Conservation (phyloP, 2,797 vertebrate genomes). For the Diplodus puntazzo region DNA sequence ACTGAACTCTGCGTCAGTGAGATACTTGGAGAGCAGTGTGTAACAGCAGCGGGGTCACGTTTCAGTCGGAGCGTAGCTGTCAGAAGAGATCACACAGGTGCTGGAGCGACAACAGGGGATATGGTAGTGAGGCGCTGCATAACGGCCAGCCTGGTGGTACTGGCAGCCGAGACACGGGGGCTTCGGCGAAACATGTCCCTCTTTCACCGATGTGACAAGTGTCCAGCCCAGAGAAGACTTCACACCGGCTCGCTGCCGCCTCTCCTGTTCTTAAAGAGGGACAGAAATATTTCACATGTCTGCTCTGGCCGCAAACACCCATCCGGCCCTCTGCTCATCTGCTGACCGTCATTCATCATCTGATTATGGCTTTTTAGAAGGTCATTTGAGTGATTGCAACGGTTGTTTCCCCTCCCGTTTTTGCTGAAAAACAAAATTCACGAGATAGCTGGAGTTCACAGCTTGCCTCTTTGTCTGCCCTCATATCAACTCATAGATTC, state of each 20-base stretch:
- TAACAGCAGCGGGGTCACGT: background rate
- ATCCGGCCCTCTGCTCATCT: constrained; percentile 2
- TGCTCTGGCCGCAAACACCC: constrained; percentile 59
- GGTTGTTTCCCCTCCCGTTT: background rate
- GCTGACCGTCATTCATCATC: constrained; percentile 45
- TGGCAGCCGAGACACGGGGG: background rate
- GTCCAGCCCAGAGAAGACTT: constrained; percentile 60
- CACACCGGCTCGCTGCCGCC: constrained; percentile 62
- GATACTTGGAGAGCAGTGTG: constrained; percentile 6
- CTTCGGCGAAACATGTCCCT: constrained; percentile 18
- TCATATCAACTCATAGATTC: constrained; percentile 7
- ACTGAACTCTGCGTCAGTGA: background rate
- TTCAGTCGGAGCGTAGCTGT: constrained; percentile 32
- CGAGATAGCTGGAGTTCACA: background rate
- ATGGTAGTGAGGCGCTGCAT: constrained; percentile 22
- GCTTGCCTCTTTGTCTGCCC: background rate
- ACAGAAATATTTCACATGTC: constrained; percentile 80
- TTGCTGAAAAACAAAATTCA: background rate
- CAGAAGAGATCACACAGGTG: constrained; percentile 42
- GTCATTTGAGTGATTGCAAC: background rate
- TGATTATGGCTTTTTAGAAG: constrained; percentile 37
- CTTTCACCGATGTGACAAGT: constrained; percentile 42
- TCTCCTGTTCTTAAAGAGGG: constrained; percentile 65
- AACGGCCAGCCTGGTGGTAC: constrained; percentile 32
- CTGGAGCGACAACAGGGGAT: constrained; percentile 22